Percentiles rank a stretch among this genome's conserved stretches.
Evolutionary conservation across 1,140 invertebrate genomes (phyloP).

Genomic region (Zaprionus camerounensis): DNA sequence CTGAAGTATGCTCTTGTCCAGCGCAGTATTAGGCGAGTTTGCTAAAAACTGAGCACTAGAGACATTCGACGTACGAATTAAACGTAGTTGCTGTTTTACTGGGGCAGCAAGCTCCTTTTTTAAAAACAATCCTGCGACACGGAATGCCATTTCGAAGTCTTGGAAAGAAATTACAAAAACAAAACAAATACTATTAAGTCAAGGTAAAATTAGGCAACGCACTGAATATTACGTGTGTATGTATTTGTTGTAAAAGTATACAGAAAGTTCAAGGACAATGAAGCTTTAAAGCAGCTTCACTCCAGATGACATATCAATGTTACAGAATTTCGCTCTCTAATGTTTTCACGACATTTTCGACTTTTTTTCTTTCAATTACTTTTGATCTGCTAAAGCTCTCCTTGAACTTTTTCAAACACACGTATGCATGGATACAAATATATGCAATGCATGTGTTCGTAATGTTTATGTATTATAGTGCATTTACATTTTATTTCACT

Average conservation of each 20-base stretch:
- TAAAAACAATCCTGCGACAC: slow-evolving; percentile 79
- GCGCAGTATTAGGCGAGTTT: slow-evolving; percentile 89
- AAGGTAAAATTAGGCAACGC: background rate
- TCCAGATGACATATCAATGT: slow-evolving; percentile 40
- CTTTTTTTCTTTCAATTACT: slow-evolving; percentile 9
- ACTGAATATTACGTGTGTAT: background rate
- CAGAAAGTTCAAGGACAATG: slow-evolving; percentile 35
- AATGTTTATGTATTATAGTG: slow-evolving; percentile 1
- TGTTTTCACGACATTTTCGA: slow-evolving; percentile 18
- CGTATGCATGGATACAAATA: background rate
- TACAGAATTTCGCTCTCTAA: slow-evolving; percentile 16
- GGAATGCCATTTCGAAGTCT: slow-evolving; percentile 73
- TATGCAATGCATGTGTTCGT: background rate
- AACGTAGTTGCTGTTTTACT: slow-evolving; percentile 57
- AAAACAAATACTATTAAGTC: slow-evolving; percentile 19
- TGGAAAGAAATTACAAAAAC: slow-evolving; percentile 52
- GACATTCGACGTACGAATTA: slow-evolving; percentile 44
- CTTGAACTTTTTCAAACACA: slow-evolving; percentile 10
- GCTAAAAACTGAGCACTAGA: slow-evolving; percentile 83
- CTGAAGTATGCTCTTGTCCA: slow-evolving; percentile 89
- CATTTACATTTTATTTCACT: slow-evolving; percentile 37
- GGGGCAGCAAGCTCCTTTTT: slow-evolving; percentile 68
- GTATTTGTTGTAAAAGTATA: slow-evolving; percentile 10
- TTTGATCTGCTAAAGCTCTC: slow-evolving; percentile 14
- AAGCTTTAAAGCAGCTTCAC: slow-evolving; percentile 3